Percentiles rank a stretch among this genome's conserved stretches.
Evolutionary conservation across 2,797 vertebrate genomes (phyloP).

Genomic region (Ficedula albicollis): DNA sequence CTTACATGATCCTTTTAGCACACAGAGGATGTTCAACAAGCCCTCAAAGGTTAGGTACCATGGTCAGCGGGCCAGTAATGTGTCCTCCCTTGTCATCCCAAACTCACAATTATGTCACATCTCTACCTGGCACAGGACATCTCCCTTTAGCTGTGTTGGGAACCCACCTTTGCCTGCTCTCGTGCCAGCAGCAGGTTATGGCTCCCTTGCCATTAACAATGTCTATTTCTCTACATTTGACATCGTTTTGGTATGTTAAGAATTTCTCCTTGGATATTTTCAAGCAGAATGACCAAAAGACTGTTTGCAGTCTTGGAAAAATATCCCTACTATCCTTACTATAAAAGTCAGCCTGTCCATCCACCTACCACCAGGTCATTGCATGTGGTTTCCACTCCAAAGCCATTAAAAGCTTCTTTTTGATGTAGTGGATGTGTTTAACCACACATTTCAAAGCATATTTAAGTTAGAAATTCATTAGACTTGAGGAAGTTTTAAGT

Average conservation of each 20-base stretch:
- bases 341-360: background rate
- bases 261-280: background rate
- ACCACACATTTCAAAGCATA: background rate
- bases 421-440: background rate
- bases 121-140: background rate
- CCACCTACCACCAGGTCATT: background rate
- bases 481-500: background rate
- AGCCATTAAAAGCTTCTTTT: background rate
- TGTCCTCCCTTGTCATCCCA: background rate
- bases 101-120: background rate
- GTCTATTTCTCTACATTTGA: background rate
- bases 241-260: accelerated
- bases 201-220: background rate
- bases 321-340: background rate
- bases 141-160: background rate
- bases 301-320: background rate
- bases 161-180: background rate
- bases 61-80: background rate
- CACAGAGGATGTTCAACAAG: background rate
- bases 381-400: background rate
- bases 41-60: background rate
- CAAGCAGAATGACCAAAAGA: background rate
- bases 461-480: background rate
- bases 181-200: background rate
- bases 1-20: background rate